Conservation (phyloP, 1,140 invertebrate species). For the Tetramorium simillimum region DNA sequence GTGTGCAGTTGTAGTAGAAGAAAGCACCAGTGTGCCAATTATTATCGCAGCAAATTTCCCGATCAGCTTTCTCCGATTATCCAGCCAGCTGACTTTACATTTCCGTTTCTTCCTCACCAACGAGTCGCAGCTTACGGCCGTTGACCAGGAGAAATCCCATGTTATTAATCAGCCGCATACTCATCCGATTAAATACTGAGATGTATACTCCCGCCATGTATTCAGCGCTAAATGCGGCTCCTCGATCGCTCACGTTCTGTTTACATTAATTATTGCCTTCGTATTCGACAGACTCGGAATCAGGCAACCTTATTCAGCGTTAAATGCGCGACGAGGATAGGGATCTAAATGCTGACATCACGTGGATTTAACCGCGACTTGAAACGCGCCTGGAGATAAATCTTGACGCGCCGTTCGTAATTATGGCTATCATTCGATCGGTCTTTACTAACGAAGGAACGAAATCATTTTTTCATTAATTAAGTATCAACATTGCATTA, state of each 20-base stretch:
- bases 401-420: conserved; percentile 20
- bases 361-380: not conserved
- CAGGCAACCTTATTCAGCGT: not conserved
- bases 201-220: not conserved
- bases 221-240: not conserved
- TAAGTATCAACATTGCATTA: not conserved
- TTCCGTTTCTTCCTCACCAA: conserved; percentile 53
- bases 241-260: conserved; percentile 14
- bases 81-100: conserved; percentile 18
- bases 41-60: conserved; percentile 61
- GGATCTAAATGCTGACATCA: conserved; percentile 19
- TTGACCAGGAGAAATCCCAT: conserved; percentile 56
- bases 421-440: conserved; percentile 17
- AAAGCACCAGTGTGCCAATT: conserved; percentile 30
- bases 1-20: not conserved
- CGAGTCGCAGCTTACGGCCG: not conserved
- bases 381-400: conserved; percentile 4
- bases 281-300: conserved; percentile 9
- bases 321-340: conserved; percentile 13
- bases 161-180: conserved; percentile 25
- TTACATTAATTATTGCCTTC: conserved; percentile 22
- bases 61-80: conserved; percentile 71
- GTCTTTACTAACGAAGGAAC: not conserved
- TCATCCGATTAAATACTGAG: conserved; percentile 21
- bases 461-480: conserved; percentile 43